phyloP scores from a whole-genome alignment of 2,888 invertebrate species.

The Cryptus armator region DNA sequence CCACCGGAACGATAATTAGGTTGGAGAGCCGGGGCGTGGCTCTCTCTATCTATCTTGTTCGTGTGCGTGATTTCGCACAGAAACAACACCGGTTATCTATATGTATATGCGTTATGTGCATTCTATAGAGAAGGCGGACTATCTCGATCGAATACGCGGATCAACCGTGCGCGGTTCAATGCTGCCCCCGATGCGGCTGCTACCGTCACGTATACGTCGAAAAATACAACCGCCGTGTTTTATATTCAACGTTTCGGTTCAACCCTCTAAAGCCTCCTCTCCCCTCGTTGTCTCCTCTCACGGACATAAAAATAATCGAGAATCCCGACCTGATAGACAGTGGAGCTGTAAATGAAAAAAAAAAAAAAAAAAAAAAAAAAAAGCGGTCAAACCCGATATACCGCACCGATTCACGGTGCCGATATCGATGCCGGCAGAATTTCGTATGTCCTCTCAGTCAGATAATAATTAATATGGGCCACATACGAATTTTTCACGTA shows the following conservation, averaged over 20 bases:
- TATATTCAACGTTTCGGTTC: conserved; percentile 58
- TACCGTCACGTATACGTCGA: conserved; percentile 39
- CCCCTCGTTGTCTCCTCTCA: background rate
- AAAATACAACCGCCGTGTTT: conserved; percentile 48
- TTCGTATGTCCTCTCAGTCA: background rate
- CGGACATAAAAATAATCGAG: conserved; percentile 63
- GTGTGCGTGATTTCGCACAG: conserved; percentile 55
- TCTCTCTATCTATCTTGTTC: conserved; percentile 53
- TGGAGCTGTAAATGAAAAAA: conserved; percentile 50
- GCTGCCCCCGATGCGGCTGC: background rate
- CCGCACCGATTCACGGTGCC: background rate
- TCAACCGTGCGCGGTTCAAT: conserved; percentile 17
- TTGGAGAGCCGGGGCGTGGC: conserved; percentile 66
- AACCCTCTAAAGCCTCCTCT: background rate
- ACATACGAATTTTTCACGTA: conserved; percentile 3
- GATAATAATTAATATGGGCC: background rate
- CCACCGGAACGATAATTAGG: conserved; percentile 68
- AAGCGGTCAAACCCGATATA: conserved; percentile 21
- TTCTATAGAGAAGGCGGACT: background rate
- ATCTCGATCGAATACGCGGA: conserved; percentile 36
- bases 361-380: conserved; percentile 46
- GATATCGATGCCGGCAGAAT: conserved; percentile 25
- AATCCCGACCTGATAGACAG: conserved; percentile 39
- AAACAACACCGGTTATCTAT: background rate
- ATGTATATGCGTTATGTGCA: background rate